Conservation (phyloP, 2,113 vertebrate genomes). For the Sprattus sprattus region DNA sequence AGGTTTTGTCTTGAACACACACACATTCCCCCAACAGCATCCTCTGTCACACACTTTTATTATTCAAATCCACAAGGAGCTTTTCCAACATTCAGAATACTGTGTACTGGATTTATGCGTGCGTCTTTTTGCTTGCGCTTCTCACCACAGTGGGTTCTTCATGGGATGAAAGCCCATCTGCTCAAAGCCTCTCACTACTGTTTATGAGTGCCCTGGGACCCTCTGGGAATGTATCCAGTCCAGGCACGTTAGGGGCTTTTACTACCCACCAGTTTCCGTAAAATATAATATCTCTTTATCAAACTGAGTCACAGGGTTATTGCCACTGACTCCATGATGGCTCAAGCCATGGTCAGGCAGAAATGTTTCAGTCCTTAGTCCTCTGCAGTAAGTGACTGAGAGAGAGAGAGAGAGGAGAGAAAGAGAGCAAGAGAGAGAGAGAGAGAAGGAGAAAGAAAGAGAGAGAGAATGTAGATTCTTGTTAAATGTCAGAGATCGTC, state of each 20-base stretch:
- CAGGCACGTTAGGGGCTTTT: background rate
- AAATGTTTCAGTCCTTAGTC: background rate
- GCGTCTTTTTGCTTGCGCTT: background rate
- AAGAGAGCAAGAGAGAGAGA: background rate
- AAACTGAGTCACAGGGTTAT: background rate
- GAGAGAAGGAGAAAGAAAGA: background rate
- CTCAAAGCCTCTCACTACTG: background rate
- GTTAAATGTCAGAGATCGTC: conserved; percentile 10
- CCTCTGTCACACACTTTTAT: background rate
- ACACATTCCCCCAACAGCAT: background rate
- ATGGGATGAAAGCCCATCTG: background rate
- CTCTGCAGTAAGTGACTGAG: background rate
- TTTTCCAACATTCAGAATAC: background rate
- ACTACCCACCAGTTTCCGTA: background rate
- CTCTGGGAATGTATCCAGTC: background rate
- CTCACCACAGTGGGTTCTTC: background rate
- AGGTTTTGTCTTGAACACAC: background rate
- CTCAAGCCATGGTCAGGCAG: background rate
- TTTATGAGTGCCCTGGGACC: background rate
- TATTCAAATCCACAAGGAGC: background rate
- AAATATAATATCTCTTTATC: background rate
- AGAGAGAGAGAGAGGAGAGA: background rate
- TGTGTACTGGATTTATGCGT: background rate
- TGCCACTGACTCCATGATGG: background rate
- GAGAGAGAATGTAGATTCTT: background rate